These are phyloP conservation scores for Hylia prasina DNA, from an alignment of 2,113 vertebrate species.

Conservation along the genomic window DNA sequence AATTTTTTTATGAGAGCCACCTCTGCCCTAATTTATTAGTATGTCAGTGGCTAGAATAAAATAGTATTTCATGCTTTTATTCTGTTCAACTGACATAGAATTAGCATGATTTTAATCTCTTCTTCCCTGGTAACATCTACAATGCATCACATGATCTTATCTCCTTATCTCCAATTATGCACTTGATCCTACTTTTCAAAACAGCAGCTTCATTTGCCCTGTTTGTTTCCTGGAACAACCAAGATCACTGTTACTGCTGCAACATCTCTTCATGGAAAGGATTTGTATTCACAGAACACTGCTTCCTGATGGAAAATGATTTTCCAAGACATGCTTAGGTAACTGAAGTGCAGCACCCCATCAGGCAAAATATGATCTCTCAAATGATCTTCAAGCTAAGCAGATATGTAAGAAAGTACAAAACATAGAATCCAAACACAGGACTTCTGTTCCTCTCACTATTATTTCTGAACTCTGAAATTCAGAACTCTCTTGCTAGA, in stretches of 20 bases:
- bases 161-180: neutral
- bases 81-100: neutral
- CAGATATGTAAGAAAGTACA: neutral
- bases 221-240: neutral
- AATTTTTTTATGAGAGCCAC: slow-evolving; percentile 5
- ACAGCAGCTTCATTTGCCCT: neutral
- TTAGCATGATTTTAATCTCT: neutral
- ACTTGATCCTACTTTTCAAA: neutral
- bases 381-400: neutral
- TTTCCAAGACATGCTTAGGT: neutral
- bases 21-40: neutral
- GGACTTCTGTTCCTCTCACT: neutral
- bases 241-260: neutral
- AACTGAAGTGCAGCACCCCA: neutral
- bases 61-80: neutral
- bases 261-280: neutral
- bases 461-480: neutral
- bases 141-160: neutral
- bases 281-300: neutral
- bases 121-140: neutral
- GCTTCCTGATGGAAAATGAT: neutral
- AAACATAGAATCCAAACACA: neutral
- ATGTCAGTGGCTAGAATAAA: neutral
- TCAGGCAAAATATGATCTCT: neutral
- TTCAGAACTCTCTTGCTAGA: neutral